phyloP scores from a whole-genome alignment of 2,113 vertebrate genomes.

The Apus apus region DNA sequence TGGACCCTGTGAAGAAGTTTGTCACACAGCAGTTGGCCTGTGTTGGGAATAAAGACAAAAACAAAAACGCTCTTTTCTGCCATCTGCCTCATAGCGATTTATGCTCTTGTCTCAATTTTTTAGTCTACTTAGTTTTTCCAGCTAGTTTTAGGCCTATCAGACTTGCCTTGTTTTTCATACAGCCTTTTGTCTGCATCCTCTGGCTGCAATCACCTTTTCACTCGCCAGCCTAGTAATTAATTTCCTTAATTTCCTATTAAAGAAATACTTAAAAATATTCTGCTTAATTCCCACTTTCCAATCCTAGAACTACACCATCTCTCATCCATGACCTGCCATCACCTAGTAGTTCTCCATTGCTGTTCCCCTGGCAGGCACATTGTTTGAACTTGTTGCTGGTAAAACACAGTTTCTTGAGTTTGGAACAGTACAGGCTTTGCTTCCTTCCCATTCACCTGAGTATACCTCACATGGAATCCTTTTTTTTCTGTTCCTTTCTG shows the following conservation, averaged over 20 bases:
- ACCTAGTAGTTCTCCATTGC: background rate
- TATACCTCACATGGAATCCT: no score
- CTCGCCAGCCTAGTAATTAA: background rate
- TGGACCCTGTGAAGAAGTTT: background rate
- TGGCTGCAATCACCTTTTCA: background rate
- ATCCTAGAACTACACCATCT: background rate
- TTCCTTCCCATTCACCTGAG: rapidly evolving
- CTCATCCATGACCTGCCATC: background rate
- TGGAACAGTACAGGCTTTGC: background rate
- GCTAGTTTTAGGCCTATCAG: background rate
- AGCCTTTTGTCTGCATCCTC: background rate
- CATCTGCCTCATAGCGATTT: no score
- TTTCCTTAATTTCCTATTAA: no score
- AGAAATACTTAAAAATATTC: background rate
- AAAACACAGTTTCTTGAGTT: no score
- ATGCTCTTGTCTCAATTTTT: background rate
- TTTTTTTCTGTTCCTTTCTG: no score
- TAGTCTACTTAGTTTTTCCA: background rate
- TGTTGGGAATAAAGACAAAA: background rate
- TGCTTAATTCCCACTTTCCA: background rate
- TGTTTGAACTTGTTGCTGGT: background rate
- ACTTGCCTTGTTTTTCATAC: background rate
- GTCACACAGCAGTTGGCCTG: background rate
- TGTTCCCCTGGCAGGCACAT: no score
- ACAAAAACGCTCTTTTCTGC: background rate